Conservation (phyloP, 2,113 vertebrate species). For the Istiophorus platypterus region DNA sequence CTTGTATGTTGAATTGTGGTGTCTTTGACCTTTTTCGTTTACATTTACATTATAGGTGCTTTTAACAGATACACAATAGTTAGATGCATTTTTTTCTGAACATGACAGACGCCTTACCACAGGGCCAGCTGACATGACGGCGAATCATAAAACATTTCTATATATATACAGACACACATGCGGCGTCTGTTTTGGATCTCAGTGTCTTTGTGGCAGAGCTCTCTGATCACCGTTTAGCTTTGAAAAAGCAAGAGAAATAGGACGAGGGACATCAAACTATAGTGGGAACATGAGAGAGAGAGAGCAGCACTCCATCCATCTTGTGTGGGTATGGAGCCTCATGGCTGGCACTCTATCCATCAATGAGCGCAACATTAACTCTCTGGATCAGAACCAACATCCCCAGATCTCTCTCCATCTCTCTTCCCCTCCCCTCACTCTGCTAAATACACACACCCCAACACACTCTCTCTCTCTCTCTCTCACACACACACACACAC, state of each 20-base stretch:
- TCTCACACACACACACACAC: conserved; percentile 57
- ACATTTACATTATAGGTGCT: not conserved
- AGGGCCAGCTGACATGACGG: not conserved
- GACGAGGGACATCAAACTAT: conserved; percentile 64
- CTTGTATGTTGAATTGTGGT: not conserved
- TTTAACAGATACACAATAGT: not conserved
- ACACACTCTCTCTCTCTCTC: too few relatives aligned
- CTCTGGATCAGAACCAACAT: conserved; percentile 85
- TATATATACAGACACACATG: not conserved
- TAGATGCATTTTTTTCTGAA: not conserved
- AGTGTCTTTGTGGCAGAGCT: conserved; percentile 43
- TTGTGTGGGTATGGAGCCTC: conserved; percentile 79
- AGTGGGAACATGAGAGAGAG: conserved; percentile 25
- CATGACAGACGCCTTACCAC: not conserved
- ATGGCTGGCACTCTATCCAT: conserved; percentile 83
- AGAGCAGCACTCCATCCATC: conserved; percentile 74
- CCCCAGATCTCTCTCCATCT: conserved; percentile 78
- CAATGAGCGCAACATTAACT: conserved; percentile 86
- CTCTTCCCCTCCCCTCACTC: conserved; percentile 79
- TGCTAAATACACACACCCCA: conserved; percentile 72
- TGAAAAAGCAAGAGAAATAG: conserved; percentile 51
- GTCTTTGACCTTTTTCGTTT: not conserved
- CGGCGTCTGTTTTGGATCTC: conserved; percentile 38
- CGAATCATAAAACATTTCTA: not conserved
- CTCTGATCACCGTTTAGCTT: conserved; percentile 72